Conservation (phyloP, 2,888 invertebrate genomes). For the Synergus gifuensis region DNA sequence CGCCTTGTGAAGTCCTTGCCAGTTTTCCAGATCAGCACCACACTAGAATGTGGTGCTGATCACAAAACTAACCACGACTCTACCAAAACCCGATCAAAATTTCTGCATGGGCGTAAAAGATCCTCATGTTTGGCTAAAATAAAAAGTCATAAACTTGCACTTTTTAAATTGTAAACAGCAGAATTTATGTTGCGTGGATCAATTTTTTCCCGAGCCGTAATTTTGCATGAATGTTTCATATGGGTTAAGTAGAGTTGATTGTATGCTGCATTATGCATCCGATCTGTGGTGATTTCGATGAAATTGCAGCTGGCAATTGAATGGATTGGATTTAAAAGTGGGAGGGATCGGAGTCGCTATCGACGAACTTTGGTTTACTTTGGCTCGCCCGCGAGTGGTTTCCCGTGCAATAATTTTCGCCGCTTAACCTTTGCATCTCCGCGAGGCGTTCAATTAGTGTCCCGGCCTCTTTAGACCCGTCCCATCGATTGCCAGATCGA, state of each 20-base stretch:
- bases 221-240: background rate
- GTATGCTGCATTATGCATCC: constrained; percentile 21
- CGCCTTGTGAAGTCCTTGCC: too few relatives aligned
- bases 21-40: too few relatives aligned
- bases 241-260: background rate
- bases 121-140: too few relatives aligned
- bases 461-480: constrained; percentile 38
- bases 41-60: too few relatives aligned
- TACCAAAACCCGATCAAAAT: too few relatives aligned
- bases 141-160: too few relatives aligned
- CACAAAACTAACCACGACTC: too few relatives aligned
- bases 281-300: constrained; percentile 26
- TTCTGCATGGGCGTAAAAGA: too few relatives aligned
- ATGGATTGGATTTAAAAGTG: constrained; percentile 20
- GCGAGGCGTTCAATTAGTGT: constrained; percentile 40
- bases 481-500: constrained; percentile 39
- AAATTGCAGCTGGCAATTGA: constrained; percentile 36
- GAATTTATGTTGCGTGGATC: too few relatives aligned
- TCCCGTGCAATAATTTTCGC: constrained; percentile 35
- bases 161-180: too few relatives aligned
- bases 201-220: background rate
- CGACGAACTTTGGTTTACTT: constrained; percentile 37
- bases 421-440: constrained; percentile 41
- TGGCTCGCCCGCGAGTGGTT: constrained; percentile 30
- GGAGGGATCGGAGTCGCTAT: constrained; percentile 23